Conservation (phyloP, 1,140 invertebrate genomes). For the Drosophila arawakana region DNA sequence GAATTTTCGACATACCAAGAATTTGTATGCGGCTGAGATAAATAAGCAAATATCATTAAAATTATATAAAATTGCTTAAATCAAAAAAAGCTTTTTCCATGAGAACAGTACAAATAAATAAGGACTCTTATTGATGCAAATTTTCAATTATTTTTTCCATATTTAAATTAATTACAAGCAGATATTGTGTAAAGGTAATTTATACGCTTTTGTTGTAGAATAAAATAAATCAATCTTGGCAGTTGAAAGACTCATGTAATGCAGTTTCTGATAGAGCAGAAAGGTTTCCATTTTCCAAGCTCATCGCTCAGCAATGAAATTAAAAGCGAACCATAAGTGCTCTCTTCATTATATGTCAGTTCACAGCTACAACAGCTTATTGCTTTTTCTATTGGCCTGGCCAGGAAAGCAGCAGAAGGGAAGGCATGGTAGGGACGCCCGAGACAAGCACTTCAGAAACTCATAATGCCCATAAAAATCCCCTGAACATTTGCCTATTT, state of each 20-base stretch:
- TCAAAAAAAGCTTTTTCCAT: not conserved
- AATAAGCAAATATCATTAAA: not conserved
- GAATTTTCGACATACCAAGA: not conserved
- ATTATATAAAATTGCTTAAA: not conserved
- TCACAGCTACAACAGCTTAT: constrained; percentile 54
- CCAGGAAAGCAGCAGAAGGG: not conserved
- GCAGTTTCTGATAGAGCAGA: not conserved
- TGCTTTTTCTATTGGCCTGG: constrained; percentile 15
- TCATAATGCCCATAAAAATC: constrained; percentile 37
- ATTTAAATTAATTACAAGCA: no score
- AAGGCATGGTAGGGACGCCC: not conserved
- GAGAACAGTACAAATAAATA: no score
- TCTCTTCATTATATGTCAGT: constrained; percentile 39
- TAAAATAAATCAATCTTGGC: not conserved
- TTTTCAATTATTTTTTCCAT: no score
- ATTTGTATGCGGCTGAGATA: not conserved
- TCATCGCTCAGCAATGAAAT: constrained; percentile 22
- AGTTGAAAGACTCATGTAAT: not conserved
- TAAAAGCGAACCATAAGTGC: constrained; percentile 12
- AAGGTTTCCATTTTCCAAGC: not conserved
- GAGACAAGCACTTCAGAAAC: constrained; percentile 41
- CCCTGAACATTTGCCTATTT: constrained; percentile 50
- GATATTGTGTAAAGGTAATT: no score
- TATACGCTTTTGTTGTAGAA: not conserved
- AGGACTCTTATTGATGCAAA: no score